These are phyloP conservation scores for Uropetala carovei DNA, from an alignment of 2,888 invertebrate species.

Conservation along the genomic window DNA sequence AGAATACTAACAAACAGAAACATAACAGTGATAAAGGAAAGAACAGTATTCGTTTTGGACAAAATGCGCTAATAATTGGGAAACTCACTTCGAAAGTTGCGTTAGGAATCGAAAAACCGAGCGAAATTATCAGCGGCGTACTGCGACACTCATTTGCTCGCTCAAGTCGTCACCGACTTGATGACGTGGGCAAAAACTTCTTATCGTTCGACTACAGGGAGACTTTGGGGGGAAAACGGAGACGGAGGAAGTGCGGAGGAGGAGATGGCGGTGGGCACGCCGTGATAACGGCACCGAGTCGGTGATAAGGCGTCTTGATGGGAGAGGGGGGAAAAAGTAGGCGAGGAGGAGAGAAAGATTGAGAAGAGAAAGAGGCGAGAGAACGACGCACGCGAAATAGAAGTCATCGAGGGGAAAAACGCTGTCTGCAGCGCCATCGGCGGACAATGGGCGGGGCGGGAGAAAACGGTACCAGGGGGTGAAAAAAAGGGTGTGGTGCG, in stretches of 20 bases:
- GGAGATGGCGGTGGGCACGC: not conserved
- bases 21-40: no score
- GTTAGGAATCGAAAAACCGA: not conserved
- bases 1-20: no score
- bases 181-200: slow-evolving; percentile 47
- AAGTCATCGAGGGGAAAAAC: not conserved
- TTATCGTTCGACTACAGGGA: slow-evolving; percentile 45
- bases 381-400: not conserved
- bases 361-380: not conserved
- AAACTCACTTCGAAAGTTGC: not conserved
- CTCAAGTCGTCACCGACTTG: slow-evolving; percentile 7
- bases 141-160: not conserved
- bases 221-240: slow-evolving; percentile 20
- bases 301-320: slow-evolving; percentile 54
- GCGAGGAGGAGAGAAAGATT: no score
- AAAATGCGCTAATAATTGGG: no score
- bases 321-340: not conserved
- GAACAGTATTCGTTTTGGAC: no score
- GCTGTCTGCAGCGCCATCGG: slow-evolving; percentile 22
- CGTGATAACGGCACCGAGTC: slow-evolving; percentile 42
- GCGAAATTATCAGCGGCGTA: no score
- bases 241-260: not conserved
- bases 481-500: not conserved
- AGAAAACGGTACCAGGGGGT: slow-evolving; percentile 12
- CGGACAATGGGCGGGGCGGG: slow-evolving; percentile 46